These are phyloP conservation scores for Rhinolophus ferrumequinum DNA, from an alignment of 2,113 vertebrate species.

Conservation along the genomic window DNA sequence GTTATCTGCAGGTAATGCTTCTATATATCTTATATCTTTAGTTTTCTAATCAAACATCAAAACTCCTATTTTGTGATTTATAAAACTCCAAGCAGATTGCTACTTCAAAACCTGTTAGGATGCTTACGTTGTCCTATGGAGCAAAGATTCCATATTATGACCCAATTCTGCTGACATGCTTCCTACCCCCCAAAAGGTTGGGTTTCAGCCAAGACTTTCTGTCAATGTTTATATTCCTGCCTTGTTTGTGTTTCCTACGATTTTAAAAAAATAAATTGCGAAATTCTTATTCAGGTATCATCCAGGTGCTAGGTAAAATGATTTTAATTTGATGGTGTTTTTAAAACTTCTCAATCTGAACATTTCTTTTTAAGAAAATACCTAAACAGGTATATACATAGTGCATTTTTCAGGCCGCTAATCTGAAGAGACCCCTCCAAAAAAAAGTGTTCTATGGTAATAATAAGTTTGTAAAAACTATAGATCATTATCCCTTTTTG, in stretches of 20 bases:
- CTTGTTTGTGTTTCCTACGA: slow-evolving; percentile 48
- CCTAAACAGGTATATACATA: neutral
- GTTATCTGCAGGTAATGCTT: neutral
- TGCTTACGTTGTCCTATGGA: neutral
- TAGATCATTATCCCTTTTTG: neutral
- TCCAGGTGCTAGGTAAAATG: neutral
- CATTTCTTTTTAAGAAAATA: slow-evolving; percentile 10
- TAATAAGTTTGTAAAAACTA: slow-evolving; percentile 35
- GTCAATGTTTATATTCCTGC: slow-evolving; percentile 25
- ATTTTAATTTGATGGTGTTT: slow-evolving; percentile 31
- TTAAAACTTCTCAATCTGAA: slow-evolving; percentile 30
- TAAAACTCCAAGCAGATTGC: neutral
- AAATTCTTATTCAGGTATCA: slow-evolving; percentile 47
- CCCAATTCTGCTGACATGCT: neutral
- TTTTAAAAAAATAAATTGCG: neutral
- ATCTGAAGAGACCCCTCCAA: neutral
- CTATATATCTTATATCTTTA: neutral
- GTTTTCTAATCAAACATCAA: slow-evolving; percentile 19
- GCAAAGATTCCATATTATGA: slow-evolving; percentile 47
- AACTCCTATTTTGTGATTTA: slow-evolving; percentile 20
- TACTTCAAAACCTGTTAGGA: slow-evolving; percentile 28
- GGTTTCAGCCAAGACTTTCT: slow-evolving; percentile 1
- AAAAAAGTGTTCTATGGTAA: neutral
- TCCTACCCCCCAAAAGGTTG: neutral
- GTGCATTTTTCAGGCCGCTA: neutral